Percentiles rank a stretch among this genome's conserved stretches.
Conservation (phyloP, 2,888 invertebrate species). For the Scaptomyza parva region DNA sequence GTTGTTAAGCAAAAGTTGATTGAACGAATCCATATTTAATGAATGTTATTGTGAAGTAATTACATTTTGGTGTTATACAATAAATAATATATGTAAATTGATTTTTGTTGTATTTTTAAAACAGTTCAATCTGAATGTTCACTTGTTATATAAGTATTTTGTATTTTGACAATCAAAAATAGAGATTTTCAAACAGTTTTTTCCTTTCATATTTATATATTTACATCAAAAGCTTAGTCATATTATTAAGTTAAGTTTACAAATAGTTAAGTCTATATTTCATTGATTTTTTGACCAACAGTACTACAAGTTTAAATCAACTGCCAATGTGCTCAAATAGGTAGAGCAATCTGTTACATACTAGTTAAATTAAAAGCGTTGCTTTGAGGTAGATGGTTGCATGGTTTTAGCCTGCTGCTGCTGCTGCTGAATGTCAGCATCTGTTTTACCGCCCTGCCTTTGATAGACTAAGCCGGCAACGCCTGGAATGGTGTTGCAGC, state of each 20-base stretch:
- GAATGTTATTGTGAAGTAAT: no score
- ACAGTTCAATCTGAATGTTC: no score
- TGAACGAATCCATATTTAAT: background rate
- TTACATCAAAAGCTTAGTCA: conserved; percentile 25
- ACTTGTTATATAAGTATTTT: no score
- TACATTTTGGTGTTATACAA: no score
- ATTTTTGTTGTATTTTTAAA: no score
- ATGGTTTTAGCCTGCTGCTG: conserved; percentile 9
- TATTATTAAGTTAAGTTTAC: conserved; percentile 17
- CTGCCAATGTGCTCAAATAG: background rate
- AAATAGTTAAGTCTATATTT: conserved; percentile 16
- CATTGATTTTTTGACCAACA: background rate
- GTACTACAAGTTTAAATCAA: background rate
- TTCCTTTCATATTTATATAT: background rate
- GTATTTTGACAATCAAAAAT: no score
- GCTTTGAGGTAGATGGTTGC: conserved; percentile 48
- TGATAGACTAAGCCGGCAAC: conserved; percentile 80
- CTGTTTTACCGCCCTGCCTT: conserved; percentile 62
- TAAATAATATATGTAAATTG: no score
- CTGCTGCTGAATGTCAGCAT: conserved; percentile 16
- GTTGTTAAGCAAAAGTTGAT: conserved; percentile 14
- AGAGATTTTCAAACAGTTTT: background rate
- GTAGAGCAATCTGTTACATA: conserved; percentile 18
- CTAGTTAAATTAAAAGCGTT: conserved; percentile 39
- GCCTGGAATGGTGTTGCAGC: conserved; percentile 91